These are phyloP conservation scores for Anoplolepis gracilipes DNA, from an alignment of 1,140 invertebrate species.

Conservation along the genomic window DNA sequence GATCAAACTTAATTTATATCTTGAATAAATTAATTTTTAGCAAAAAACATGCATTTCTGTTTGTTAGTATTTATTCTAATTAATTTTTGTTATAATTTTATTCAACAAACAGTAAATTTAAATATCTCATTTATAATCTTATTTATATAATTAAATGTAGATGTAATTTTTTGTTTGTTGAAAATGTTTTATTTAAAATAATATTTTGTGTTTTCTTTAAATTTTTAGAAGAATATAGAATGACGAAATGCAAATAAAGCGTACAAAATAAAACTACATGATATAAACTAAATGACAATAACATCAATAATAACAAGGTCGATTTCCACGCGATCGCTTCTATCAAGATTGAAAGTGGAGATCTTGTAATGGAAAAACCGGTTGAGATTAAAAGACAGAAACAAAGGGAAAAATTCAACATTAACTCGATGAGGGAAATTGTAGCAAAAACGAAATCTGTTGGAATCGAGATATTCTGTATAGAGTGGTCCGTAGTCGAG, in stretches of 20 bases:
- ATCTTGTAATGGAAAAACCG: not conserved
- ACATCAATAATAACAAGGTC: not conserved
- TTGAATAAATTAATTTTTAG: constrained; percentile 19
- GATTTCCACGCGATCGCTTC: not conserved
- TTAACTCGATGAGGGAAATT: not conserved
- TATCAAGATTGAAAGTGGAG: not conserved
- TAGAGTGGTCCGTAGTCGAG: not conserved
- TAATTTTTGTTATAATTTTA: not conserved
- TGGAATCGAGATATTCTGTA: not conserved
- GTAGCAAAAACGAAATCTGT: not conserved
- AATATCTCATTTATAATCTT: not conserved
- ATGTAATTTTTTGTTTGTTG: not conserved
- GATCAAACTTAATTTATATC: too few species aligned
- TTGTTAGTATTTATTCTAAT: not conserved
- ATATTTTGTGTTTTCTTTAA: not conserved
- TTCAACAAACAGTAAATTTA: not conserved
- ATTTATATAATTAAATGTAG: not conserved
- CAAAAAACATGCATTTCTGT: not conserved
- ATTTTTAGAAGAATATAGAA: not conserved
- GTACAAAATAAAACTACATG: not conserved
- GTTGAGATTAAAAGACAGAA: not conserved
- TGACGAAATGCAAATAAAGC: not conserved
- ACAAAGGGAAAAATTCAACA: not conserved
- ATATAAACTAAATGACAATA: not conserved
- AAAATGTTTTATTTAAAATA: not conserved